Evolutionary conservation across 2,113 vertebrate genomes (phyloP).

Genomic region (Labrus mixtus): DNA sequence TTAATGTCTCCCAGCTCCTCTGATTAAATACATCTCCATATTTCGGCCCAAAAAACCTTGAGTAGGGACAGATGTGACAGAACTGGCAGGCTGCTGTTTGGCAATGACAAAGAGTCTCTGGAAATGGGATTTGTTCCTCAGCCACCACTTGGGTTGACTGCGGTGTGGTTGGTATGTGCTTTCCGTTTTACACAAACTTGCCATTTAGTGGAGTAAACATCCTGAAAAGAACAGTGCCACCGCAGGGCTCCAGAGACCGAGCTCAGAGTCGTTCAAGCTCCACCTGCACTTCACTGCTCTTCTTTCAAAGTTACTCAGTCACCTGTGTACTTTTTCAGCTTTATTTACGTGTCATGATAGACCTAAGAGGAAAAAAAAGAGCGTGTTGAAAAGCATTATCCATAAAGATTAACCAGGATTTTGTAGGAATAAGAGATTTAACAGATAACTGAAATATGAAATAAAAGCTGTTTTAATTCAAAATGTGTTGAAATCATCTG

Average conservation of each 20-base stretch:
- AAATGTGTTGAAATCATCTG: no score
- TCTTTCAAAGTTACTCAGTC: neutral
- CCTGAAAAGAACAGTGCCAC: neutral
- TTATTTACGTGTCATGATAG: neutral
- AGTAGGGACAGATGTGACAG: conserved; percentile 62
- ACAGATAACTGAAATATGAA: no score
- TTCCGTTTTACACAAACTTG: conserved; percentile 45
- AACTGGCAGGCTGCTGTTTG: conserved; percentile 21
- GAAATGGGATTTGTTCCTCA: conserved; percentile 40
- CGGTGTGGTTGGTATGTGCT: conserved; percentile 40
- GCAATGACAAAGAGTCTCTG: conserved; percentile 23
- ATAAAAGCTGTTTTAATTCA: no score
- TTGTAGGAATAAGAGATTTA: no score
- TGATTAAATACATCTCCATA: conserved; percentile 52
- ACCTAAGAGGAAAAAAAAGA: no score
- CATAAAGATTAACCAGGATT: no score
- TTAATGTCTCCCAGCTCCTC: conserved; percentile 19
- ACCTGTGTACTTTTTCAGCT: neutral
- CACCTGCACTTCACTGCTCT: neutral
- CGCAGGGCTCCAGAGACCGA: neutral
- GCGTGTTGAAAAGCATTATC: no score
- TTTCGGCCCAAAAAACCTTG: conserved; percentile 19
- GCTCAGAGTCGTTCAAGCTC: neutral
- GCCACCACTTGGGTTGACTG: conserved; percentile 46
- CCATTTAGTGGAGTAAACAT: conserved; percentile 48